A percentile compares a stretch with the other conserved stretches of the same genome.
Evolutionary conservation across 2,797 vertebrate genomes (phyloP).

Genomic region (Anabacerthia variegaticeps): DNA sequence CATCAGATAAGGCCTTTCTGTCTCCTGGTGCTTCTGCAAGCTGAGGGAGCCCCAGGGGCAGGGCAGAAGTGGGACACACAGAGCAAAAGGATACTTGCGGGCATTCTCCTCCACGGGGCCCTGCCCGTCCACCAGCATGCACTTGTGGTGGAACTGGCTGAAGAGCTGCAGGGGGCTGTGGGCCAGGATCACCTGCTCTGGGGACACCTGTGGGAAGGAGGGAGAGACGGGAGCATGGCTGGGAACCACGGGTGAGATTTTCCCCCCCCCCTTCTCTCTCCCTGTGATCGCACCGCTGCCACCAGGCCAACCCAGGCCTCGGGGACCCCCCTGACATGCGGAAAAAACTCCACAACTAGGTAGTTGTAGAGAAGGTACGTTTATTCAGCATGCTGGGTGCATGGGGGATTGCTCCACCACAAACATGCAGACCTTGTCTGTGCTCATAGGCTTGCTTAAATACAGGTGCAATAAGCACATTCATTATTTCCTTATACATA

Average conservation of each 20-base stretch:
- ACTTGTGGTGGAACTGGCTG: conserved; percentile 84
- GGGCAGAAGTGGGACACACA: accelerated
- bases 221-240: not conserved
- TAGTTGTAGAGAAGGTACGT: too few relatives aligned
- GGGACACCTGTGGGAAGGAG: conserved; percentile 81
- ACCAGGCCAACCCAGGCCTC: too few relatives aligned
- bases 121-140: conserved; percentile 92
- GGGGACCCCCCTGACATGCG: too few relatives aligned
- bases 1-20: not conserved
- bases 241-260: not conserved
- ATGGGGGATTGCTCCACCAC: too few relatives aligned
- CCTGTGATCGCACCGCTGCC: not conserved
- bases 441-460: too few relatives aligned
- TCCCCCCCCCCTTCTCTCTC: too few relatives aligned
- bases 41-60: accelerated
- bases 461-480: too few relatives aligned
- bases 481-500: too few relatives aligned
- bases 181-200: conserved; percentile 92
- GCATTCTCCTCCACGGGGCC: conserved; percentile 90
- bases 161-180: conserved; percentile 94
- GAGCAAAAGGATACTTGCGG: conserved; percentile 86
- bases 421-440: too few relatives aligned
- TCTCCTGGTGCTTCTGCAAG: not conserved
- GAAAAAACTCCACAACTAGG: too few relatives aligned
- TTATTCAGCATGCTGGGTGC: too few relatives aligned